These are phyloP conservation scores for Apoderus coryli DNA, from an alignment of 2,888 invertebrate species.

Conservation along the genomic window DNA sequence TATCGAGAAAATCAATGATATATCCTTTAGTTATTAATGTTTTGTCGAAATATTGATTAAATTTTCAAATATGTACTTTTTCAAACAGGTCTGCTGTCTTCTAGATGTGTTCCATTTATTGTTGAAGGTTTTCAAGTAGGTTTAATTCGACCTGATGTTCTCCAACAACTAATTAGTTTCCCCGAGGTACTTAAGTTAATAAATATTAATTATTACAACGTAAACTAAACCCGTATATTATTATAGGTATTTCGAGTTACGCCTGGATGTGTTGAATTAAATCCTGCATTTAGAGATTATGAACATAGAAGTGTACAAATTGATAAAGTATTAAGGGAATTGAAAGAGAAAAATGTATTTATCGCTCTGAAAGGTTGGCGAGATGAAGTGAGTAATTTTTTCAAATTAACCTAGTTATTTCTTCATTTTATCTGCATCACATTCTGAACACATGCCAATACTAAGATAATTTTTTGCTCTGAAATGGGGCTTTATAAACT, in stretches of 20 bases:
- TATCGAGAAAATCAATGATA: too few relatives aligned
- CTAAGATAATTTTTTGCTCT: too few relatives aligned
- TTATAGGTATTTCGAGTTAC: constrained; percentile 55
- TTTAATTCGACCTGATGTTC: constrained; percentile 69
- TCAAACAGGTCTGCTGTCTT: constrained; percentile 30
- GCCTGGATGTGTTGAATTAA: constrained; percentile 62
- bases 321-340: constrained; percentile 62
- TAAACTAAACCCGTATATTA: too few relatives aligned
- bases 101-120: constrained; percentile 73
- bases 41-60: too few relatives aligned
- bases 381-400: constrained; percentile 87
- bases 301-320: constrained; percentile 64
- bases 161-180: constrained; percentile 63
- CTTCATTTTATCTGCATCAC: too few relatives aligned
- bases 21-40: too few relatives aligned
- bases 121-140: constrained; percentile 85
- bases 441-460: too few relatives aligned
- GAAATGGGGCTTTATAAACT: too few relatives aligned
- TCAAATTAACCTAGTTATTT: constrained; percentile 4
- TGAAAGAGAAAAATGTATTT: constrained; percentile 61
- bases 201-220: constrained; percentile 1
- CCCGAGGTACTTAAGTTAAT: constrained; percentile 50
- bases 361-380: constrained; percentile 82
- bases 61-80: constrained; percentile 8
- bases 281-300: constrained; percentile 77